These are phyloP conservation scores for Antheraea yamamai DNA, from an alignment of 2,888 invertebrate genomes.

Conservation along the genomic window DNA sequence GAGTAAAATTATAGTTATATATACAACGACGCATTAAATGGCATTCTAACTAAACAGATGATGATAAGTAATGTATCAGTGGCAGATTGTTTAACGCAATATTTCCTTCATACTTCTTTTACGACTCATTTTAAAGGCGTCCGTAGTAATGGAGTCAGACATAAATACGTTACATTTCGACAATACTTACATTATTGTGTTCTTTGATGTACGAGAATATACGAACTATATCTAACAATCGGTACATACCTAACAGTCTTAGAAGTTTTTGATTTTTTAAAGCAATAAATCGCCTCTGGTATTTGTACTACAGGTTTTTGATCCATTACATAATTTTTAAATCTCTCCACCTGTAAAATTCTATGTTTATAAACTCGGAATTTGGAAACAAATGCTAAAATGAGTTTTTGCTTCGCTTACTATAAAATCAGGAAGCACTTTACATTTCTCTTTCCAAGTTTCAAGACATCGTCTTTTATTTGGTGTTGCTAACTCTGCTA, in stretches of 20 bases:
- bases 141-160: too few species aligned
- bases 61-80: background rate
- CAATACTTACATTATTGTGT: background rate
- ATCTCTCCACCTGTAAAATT: constrained; percentile 50
- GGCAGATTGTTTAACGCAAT: too few species aligned
- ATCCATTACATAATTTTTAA: constrained; percentile 59
- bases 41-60: background rate
- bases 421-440: constrained; percentile 61
- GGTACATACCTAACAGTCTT: background rate
- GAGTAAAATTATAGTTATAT: too few species aligned
- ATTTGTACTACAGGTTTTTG: constrained; percentile 57
- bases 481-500: constrained; percentile 64
- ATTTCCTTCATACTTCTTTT: too few species aligned
- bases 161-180: background rate
- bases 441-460: constrained; percentile 60
- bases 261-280: constrained; percentile 37
- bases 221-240: background rate
- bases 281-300: constrained; percentile 62
- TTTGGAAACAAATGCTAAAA: background rate
- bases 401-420: constrained; percentile 36
- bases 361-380: background rate
- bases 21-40: background rate
- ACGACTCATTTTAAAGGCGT: too few species aligned
- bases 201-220: background rate
- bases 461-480: constrained; percentile 67